Evolutionary conservation across 1,140 invertebrate species (phyloP).

Genomic region (Achroia grisella): DNA sequence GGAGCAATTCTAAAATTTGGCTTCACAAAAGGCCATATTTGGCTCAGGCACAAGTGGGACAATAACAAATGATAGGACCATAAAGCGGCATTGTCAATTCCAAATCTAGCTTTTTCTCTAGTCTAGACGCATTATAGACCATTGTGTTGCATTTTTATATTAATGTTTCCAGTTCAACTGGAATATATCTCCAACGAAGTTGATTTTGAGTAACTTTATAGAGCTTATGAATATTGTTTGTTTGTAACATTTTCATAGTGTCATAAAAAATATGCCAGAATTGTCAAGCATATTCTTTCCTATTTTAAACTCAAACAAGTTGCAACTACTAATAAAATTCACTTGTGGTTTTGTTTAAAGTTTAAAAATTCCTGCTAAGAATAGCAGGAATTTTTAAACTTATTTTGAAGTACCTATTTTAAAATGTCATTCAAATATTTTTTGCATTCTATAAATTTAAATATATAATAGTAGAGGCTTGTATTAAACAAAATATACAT

Average conservation of each 20-base stretch:
- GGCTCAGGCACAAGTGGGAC: constrained; percentile 41
- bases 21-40: constrained; percentile 7
- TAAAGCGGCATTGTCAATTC: constrained; percentile 38
- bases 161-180: background rate
- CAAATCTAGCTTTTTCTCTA: constrained; percentile 27
- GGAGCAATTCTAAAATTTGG: constrained; percentile 4
- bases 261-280: too few relatives aligned
- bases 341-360: too few relatives aligned
- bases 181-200: constrained; percentile 2
- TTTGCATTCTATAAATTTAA: too few relatives aligned
- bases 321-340: too few relatives aligned
- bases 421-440: too few relatives aligned
- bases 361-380: too few relatives aligned
- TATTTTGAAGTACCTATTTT: too few relatives aligned
- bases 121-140: constrained; percentile 27
- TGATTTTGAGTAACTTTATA: background rate
- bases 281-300: too few relatives aligned
- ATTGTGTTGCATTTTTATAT: constrained; percentile 18
- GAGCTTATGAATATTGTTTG: background rate
- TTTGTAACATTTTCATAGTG: background rate
- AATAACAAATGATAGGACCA: constrained; percentile 38
- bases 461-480: too few relatives aligned
- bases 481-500: too few relatives aligned
- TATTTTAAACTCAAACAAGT: too few relatives aligned
- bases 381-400: too few relatives aligned